These are phyloP conservation scores for Gorsachius goisagi DNA, from an alignment of 2,113 vertebrate genomes.

Conservation along the genomic window DNA sequence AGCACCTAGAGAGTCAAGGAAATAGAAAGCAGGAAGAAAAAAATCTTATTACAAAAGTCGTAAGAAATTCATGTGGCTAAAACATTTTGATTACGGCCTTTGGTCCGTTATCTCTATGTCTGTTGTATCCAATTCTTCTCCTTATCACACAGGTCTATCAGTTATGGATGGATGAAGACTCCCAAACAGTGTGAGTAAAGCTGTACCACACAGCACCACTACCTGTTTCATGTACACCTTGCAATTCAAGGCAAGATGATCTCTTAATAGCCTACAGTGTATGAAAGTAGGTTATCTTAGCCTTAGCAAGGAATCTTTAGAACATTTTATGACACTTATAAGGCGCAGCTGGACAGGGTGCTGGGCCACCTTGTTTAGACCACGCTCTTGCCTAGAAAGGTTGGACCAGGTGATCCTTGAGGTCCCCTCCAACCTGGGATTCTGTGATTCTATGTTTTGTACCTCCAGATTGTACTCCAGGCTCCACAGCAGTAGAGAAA, in stretches of 20 bases:
- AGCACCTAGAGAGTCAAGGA: slow-evolving; percentile 35
- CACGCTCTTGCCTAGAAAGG: too few relatives aligned
- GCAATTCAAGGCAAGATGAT: background rate
- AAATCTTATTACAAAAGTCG: background rate
- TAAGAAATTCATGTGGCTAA: background rate
- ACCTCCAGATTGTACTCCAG: background rate
- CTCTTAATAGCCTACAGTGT: background rate
- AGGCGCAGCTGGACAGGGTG: too few relatives aligned
- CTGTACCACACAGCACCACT: background rate
- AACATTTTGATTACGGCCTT: background rate
- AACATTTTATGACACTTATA: background rate
- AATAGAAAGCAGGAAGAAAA: background rate
- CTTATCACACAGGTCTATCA: background rate
- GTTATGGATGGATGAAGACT: background rate
- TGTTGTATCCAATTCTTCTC: background rate
- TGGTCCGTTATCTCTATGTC: background rate
- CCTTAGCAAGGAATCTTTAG: background rate
- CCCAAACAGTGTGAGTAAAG: background rate
- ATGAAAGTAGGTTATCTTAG: background rate
- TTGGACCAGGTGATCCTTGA: too few relatives aligned
- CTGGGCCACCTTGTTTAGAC: too few relatives aligned
- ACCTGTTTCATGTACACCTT: background rate
- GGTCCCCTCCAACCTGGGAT: too few relatives aligned
- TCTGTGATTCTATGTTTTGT: background rate
- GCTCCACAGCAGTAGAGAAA: background rate